phyloP scores from a whole-genome alignment of 2,797 vertebrate genomes.

The Gallinago solitaria region DNA sequence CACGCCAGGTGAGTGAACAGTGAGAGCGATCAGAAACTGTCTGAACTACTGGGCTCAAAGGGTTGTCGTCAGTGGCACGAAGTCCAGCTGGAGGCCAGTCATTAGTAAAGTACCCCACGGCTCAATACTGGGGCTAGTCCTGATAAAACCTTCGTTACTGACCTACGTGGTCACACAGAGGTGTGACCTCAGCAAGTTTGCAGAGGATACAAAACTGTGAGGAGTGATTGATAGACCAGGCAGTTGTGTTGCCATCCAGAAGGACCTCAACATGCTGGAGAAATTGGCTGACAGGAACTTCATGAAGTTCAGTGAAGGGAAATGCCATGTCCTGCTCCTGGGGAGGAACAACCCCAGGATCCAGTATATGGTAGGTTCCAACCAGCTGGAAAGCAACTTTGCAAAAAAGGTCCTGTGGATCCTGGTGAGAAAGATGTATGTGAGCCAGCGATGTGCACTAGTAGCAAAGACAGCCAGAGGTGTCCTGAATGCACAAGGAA shows the following conservation, averaged over 20 bases:
- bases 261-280: not conserved
- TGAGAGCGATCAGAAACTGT: not conserved
- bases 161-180: not conserved
- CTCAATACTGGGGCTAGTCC: not conserved
- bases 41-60: not conserved
- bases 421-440: not conserved
- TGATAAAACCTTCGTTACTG: not conserved
- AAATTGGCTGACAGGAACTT: not conserved
- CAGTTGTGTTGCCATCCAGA: not conserved
- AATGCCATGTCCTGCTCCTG: not conserved
- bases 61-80: not conserved
- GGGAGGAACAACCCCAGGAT: not conserved
- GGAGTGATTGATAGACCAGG: not conserved
- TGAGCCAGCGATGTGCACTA: not conserved
- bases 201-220: not conserved
- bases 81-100: not conserved
- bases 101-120: not conserved
- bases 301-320: not conserved
- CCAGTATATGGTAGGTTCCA: not conserved
- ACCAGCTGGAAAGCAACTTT: not conserved
- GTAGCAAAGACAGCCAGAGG: not conserved
- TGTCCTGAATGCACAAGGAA: not conserved
- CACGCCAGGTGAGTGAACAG: not conserved
- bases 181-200: not conserved
- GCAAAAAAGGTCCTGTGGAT: accelerated